Evolutionary conservation across 2,113 vertebrate genomes (phyloP).

Genomic region (Pelobates fuscus): DNA sequence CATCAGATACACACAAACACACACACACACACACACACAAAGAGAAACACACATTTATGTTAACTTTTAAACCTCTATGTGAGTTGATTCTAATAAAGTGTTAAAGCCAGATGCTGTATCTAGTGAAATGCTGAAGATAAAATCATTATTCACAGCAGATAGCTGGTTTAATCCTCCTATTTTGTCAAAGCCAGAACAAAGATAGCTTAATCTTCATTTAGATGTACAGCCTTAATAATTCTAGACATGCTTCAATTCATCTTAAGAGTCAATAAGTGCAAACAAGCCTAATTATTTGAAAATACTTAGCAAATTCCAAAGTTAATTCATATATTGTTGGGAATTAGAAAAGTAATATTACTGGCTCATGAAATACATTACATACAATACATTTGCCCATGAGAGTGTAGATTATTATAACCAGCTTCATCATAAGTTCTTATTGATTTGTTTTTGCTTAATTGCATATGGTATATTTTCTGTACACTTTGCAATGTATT

Average conservation of each 20-base stretch:
- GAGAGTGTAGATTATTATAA: constrained; percentile 33
- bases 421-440: constrained; percentile 24
- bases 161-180: neutral
- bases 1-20: too few species aligned
- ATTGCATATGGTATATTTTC: too few species aligned
- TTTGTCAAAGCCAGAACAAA: neutral
- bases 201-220: neutral
- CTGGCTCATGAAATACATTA: constrained; percentile 23
- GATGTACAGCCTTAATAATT: constrained; percentile 20
- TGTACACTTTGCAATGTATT: too few species aligned
- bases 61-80: too few species aligned
- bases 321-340: constrained; percentile 33
- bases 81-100: too few species aligned
- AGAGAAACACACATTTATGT: too few species aligned
- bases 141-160: neutral
- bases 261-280: constrained; percentile 28
- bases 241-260: constrained; percentile 10
- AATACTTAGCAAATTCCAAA: constrained; percentile 21
- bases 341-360: constrained; percentile 29
- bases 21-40: too few species aligned
- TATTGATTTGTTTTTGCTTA: constrained; percentile 24
- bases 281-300: constrained; percentile 31
- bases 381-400: constrained; percentile 26
- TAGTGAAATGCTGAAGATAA: neutral
- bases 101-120: too few species aligned